Percentiles rank a stretch among this genome's conserved stretches.
Conservation (phyloP, 2,797 vertebrate genomes). For the Microctenopoma lineatum region DNA sequence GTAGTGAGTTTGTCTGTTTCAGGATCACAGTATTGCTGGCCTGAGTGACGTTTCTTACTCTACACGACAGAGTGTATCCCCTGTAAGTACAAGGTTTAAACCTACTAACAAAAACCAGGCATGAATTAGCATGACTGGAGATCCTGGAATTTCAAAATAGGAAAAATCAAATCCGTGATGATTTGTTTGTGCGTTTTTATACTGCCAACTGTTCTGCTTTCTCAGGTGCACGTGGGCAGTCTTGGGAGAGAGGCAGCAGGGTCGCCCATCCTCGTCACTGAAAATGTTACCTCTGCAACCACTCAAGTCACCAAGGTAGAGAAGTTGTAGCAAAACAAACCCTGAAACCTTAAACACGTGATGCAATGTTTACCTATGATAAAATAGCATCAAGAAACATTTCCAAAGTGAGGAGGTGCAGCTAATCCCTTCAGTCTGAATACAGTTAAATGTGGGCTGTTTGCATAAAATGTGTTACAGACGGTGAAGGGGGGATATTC, state of each 20-base stretch:
- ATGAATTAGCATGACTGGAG: constrained; percentile 14
- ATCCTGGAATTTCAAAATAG: background rate
- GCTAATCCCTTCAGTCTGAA: constrained; percentile 5
- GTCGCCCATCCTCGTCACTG: constrained; percentile 84
- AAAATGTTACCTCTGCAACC: constrained; percentile 97
- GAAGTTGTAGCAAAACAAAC: constrained; percentile 9
- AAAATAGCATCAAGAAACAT: background rate
- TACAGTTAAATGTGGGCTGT: constrained; percentile 4
- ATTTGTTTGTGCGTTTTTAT: constrained; percentile 10
- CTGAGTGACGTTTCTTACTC: constrained; percentile 81
- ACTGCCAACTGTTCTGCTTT: constrained; percentile 5
- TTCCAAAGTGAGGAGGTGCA: background rate
- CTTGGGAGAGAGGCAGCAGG: constrained; percentile 79
- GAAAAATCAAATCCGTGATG: background rate
- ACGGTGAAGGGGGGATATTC: constrained; percentile 99
- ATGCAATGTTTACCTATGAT: background rate
- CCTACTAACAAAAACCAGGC: constrained; percentile 47
- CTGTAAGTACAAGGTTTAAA: constrained; percentile 78
- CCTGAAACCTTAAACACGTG: background rate
- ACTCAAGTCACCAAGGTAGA: constrained; percentile 97
- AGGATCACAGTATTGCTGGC: constrained; percentile 79
- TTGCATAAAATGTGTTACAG: constrained; percentile 76
- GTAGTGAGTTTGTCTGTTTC: constrained; percentile 39
- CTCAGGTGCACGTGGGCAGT: constrained; percentile 80
- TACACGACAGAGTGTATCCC: constrained; percentile 80